Evolutionary conservation across 2,797 vertebrate species (phyloP), one percentile per base, ranked within the genome.

Genomic region (Phoeniculus purpureus): DNA sequence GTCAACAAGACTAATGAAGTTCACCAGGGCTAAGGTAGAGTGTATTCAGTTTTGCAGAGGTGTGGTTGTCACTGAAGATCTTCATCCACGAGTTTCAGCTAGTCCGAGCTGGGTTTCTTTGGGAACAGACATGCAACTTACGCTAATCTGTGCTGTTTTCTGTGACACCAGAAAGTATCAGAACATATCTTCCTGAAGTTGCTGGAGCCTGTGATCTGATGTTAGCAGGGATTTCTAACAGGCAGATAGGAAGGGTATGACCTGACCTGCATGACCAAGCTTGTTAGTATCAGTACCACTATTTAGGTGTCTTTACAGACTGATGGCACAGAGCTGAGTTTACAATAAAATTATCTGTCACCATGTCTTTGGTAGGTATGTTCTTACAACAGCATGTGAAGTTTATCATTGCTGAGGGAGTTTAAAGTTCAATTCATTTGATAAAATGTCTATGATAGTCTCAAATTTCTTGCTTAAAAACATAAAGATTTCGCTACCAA

Each of bases 401-500:
- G 29, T 66, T 64, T 52, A 29, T 34, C 21, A 70, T 0, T 0
- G 29, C 21, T 55, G 34, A 90, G 50, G 47, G 82, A 88, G 11
- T 43, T 65, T n/a, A 34, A 18, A 55, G 48, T 9, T 40, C 1
- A 21, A 40, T 61, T 83, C 4, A 1, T 37, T 17, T 68, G 54
- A 20, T 48, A 75, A 92, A 88, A 76, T 64, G 68, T 8, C 54
- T 58, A 4, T 64, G 64, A 77, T 55, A 40, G 71, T 51, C 47
- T 84, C 23, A 67, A n/a, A 71, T 79, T 54, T 67, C n/a, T 92
- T 79, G 11, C 64, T 84, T 47, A 58, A 85, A 82, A 84, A 37
- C 29, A 50, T 85, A 87, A 76, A 51, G 8, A 59, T 84, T 88
- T 92, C 71, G n/a, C 75, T 50, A 80, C 34, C 65, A 79, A 93